phyloP scores from a whole-genome alignment of 2,113 vertebrate species.

The Alosa alosa region DNA sequence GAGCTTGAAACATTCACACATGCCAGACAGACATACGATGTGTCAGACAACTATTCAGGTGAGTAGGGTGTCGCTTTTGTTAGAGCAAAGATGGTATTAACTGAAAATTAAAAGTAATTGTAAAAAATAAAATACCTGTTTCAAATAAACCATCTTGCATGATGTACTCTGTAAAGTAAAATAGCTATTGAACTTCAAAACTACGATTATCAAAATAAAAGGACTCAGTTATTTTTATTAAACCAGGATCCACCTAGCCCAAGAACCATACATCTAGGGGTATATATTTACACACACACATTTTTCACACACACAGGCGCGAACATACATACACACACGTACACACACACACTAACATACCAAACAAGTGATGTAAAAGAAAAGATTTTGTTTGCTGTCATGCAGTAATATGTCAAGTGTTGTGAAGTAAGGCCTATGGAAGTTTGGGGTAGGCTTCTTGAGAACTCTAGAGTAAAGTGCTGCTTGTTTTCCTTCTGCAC shows the following conservation, averaged over 20 bases:
- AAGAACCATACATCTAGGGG: too few relatives aligned
- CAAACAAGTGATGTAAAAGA: slow-evolving; percentile 1
- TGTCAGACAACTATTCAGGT: not conserved
- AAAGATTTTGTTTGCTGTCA: not conserved
- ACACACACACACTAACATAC: slow-evolving; percentile 23
- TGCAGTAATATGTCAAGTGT: not conserved
- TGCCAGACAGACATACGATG: not conserved
- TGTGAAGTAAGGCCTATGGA: not conserved
- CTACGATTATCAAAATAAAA: not conserved
- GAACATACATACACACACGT: not conserved
- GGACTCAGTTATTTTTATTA: not conserved
- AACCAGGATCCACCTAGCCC: too few relatives aligned
- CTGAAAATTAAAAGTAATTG: not conserved
- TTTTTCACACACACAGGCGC: not conserved
- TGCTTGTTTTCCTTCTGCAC: not conserved
- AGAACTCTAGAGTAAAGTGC: not conserved
- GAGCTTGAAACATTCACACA: not conserved
- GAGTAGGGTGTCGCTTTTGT: not conserved
- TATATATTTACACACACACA: too few relatives aligned
- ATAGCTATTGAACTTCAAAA: too few relatives aligned
- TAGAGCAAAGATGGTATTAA: not conserved
- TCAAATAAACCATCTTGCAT: too few relatives aligned
- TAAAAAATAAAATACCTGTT: not conserved
- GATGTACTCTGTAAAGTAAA: not conserved
- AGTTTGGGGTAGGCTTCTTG: not conserved